phyloP scores from a whole-genome alignment of 1,140 invertebrate species.

The Centruroides vittatus region DNA sequence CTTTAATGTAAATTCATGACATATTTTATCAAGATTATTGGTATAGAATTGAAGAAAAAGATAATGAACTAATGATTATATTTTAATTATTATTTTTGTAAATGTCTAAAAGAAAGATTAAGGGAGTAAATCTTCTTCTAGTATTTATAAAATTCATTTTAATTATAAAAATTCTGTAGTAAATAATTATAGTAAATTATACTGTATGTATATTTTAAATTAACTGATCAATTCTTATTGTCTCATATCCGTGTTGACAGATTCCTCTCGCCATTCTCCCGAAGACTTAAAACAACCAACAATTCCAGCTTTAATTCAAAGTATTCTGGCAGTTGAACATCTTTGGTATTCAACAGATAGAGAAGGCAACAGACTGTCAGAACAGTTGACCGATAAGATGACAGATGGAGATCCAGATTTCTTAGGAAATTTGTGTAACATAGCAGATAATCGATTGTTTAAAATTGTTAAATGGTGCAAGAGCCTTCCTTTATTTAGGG shows the following conservation, averaged over 20 bases:
- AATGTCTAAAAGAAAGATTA: too few species aligned
- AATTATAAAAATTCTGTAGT: too few species aligned
- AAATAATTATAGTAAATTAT: too few species aligned
- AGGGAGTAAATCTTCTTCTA: too few species aligned
- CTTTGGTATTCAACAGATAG: conserved; percentile 75
- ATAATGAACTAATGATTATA: too few species aligned
- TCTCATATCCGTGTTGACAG: background rate
- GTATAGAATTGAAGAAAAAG: too few species aligned
- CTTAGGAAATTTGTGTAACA: conserved; percentile 73
- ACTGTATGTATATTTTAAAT: too few species aligned
- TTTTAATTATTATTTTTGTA: too few species aligned
- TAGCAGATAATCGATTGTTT: conserved; percentile 87
- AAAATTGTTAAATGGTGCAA: conserved; percentile 99
- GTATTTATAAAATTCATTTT: too few species aligned
- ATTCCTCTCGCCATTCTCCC: conserved; percentile 13
- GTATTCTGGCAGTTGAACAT: conserved; percentile 89
- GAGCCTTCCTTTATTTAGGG: conserved; percentile 87
- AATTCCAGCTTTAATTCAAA: conserved; percentile 37
- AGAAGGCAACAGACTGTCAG: conserved; percentile 10
- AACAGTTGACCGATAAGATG: conserved; percentile 3
- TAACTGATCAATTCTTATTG: too few species aligned
- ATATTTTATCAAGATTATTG: too few species aligned
- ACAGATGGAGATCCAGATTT: conserved; percentile 43
- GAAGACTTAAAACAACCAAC: conserved; percentile 12
- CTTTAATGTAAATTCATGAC: too few species aligned